Evolutionary conservation across 92 coral and sea anemone genomes (phyloP).

Genomic region (Blastomussa wellsi): DNA sequence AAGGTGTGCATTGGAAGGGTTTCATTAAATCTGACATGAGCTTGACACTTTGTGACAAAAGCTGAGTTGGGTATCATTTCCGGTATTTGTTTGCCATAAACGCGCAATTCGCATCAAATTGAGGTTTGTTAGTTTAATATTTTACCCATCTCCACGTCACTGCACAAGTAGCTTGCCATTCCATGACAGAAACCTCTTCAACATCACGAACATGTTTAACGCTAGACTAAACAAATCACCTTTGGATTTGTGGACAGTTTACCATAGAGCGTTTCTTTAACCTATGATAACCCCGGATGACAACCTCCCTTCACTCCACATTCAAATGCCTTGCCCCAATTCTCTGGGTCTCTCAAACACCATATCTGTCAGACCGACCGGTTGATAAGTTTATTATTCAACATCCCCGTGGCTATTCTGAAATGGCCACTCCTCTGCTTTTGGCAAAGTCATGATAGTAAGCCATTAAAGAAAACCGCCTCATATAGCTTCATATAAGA

Average conservation of each 20-base stretch:
- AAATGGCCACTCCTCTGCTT: constrained; percentile 38
- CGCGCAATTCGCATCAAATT: constrained; percentile 35
- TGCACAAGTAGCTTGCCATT: constrained; percentile 1
- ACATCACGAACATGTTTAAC: neutral
- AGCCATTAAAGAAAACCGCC: constrained; percentile 44
- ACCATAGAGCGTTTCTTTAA: neutral
- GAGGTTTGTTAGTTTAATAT: constrained; percentile 43
- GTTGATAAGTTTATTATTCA: constrained; percentile 30
- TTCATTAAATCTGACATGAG: constrained; percentile 68
- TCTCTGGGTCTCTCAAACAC: neutral
- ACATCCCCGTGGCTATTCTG: constrained; percentile 34
- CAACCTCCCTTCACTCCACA: neutral
- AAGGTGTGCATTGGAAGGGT: constrained; percentile 43
- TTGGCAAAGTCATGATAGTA: constrained; percentile 29
- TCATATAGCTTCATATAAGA: constrained; percentile 10
- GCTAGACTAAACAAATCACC: neutral
- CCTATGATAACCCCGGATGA: neutral
- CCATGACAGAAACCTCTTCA: constrained; percentile 1
- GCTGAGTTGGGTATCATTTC: constrained; percentile 68
- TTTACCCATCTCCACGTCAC: constrained; percentile 47
- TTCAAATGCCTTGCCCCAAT: neutral
- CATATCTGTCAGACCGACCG: constrained; percentile 20
- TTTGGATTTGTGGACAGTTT: neutral
- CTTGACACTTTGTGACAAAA: constrained; percentile 75
- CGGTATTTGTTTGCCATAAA: constrained; percentile 80